These are phyloP conservation scores for Hypselothyrea guttata DNA, from an alignment of 2,888 invertebrate genomes.

Conservation along the genomic window DNA sequence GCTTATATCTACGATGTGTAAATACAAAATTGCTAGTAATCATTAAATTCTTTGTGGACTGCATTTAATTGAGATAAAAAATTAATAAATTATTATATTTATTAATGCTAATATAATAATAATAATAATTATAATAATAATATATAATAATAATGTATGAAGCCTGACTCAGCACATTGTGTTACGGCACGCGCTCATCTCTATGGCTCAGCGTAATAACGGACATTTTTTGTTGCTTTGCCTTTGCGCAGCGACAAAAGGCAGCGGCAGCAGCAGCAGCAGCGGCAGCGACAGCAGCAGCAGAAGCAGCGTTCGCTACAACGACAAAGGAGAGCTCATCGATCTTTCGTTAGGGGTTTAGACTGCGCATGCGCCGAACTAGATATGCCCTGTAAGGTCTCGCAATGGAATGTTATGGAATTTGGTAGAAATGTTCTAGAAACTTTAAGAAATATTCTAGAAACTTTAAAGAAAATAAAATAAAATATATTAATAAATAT, in stretches of 20 bases:
- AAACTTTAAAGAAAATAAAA: not conserved
- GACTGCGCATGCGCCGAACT: constrained; percentile 45
- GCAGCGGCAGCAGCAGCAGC: constrained; percentile 21
- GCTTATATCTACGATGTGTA: too few species aligned
- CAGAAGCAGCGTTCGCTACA: constrained; percentile 32
- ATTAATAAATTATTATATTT: too few species aligned
- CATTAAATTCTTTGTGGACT: too few species aligned
- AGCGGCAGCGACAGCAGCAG: constrained; percentile 21
- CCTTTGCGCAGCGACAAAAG: constrained; percentile 34
- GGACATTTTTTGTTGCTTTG: constrained; percentile 48
- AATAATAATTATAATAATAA: too few species aligned
- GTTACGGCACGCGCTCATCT: constrained; percentile 23
- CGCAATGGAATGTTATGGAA: constrained; percentile 19
- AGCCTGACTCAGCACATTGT: not conserved
- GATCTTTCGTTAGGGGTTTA: constrained; percentile 45
- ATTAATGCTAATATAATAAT: too few species aligned
- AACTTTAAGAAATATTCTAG: constrained; percentile 16
- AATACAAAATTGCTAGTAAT: too few species aligned
- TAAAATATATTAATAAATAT: too few species aligned
- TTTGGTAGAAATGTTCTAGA: constrained; percentile 7
- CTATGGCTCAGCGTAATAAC: constrained; percentile 40
- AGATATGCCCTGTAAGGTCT: constrained; percentile 41
- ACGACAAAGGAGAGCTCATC: constrained; percentile 47
- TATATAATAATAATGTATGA: too few species aligned
- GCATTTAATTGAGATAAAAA: too few species aligned